A percentile compares a stretch with the other conserved stretches of the same genome.
Conservation (phyloP, 2,888 invertebrate species). For the Eumerus sabulonum region DNA sequence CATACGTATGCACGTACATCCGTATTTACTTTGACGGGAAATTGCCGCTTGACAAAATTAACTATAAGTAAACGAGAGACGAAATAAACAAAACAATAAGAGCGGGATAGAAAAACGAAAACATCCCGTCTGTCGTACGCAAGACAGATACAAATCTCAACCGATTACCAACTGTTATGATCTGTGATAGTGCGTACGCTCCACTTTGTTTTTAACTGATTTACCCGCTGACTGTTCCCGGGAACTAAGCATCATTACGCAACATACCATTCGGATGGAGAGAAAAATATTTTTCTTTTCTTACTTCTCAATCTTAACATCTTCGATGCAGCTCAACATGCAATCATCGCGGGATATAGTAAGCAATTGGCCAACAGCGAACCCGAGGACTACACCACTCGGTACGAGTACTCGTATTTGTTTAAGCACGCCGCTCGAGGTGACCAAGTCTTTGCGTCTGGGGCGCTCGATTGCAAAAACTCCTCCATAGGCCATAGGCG, state of each 20-base stretch:
- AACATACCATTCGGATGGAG: neutral
- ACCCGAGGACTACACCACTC: slow-evolving; percentile 24
- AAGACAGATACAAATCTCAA: slow-evolving; percentile 29
- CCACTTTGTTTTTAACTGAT: slow-evolving; percentile 33
- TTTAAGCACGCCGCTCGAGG: slow-evolving; percentile 33
- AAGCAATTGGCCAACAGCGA: no score
- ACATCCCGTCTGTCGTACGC: slow-evolving; percentile 37
- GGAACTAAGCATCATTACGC: slow-evolving; percentile 43
- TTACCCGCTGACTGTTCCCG: slow-evolving; percentile 25
- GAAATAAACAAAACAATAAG: neutral
- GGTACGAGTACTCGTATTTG: neutral
- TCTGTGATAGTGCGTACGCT: slow-evolving; percentile 53
- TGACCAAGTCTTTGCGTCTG: slow-evolving; percentile 44
- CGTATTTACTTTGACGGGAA: slow-evolving; percentile 44
- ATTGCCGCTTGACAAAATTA: slow-evolving; percentile 65
- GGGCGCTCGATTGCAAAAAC: slow-evolving; percentile 6
- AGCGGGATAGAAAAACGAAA: slow-evolving; percentile 7
- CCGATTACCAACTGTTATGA: slow-evolving; percentile 44
- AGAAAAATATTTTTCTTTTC: slow-evolving; percentile 1
- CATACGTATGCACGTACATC: neutral
- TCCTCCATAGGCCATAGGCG: slow-evolving; percentile 9
- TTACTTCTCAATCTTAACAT: slow-evolving; percentile 34
- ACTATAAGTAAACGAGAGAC: slow-evolving; percentile 40
- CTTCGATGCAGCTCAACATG: slow-evolving; percentile 50
- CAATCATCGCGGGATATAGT: slow-evolving; percentile 45